Evolutionary conservation across 2,797 vertebrate species (phyloP).

Genomic region (Carduelis carduelis): DNA sequence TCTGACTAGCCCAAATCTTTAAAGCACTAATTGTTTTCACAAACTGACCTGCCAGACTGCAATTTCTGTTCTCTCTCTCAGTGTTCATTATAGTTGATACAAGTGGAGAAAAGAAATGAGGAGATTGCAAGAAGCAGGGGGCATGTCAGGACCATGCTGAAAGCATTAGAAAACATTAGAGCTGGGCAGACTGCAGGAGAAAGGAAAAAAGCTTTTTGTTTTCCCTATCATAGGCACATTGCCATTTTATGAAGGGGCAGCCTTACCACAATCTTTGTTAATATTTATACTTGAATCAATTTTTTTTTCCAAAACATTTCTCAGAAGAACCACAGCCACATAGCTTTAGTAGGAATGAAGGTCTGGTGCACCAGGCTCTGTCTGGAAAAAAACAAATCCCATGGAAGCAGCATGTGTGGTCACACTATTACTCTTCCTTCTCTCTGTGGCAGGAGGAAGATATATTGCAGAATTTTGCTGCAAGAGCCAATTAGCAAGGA

Average conservation of each 20-base stretch:
- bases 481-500: background rate
- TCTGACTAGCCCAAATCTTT: background rate
- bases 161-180: background rate
- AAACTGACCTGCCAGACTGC: background rate
- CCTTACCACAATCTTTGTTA: background rate
- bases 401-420: background rate
- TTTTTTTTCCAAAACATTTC: background rate
- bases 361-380: background rate
- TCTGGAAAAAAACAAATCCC: background rate
- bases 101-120: background rate
- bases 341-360: background rate
- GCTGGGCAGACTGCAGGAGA: background rate
- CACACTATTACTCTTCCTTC: background rate
- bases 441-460: background rate
- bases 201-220: background rate
- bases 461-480: background rate
- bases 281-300: background rate
- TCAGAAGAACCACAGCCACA: background rate
- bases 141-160: background rate
- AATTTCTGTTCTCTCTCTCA: background rate
- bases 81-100: background rate
- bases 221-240: background rate
- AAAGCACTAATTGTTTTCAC: conserved; percentile 12
- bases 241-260: background rate
- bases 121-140: background rate